phyloP scores from a whole-genome alignment of 1,140 invertebrate genomes.

The honey bee (Apis mellifera) region Amel_HAv3.1 CM009936.2:6997001-6997500 shows the following conservation, averaged over 20 bases:
- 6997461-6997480: conserved; percentile 32
- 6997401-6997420: neutral
- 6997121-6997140: neutral
- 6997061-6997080: conserved; percentile 42
- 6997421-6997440: neutral
- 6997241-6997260: neutral
- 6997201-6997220: neutral
- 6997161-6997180: too few relatives aligned
- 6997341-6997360: neutral
- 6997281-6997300: neutral
- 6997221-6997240: conserved; percentile 32
- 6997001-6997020: neutral
- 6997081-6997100: neutral
- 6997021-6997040: conserved; percentile 24
- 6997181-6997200: neutral
- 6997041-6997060: neutral
- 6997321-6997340: neutral
- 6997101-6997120: conserved; percentile 22
- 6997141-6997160: neutral
- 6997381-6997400: neutral
- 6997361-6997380: neutral
- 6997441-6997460: conserved; percentile 31
- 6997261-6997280: neutral
- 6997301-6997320: neutral
- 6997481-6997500: conserved; percentile 51